A percentile compares a stretch with the other conserved stretches of the same genome.
phyloP scores from a whole-genome alignment of 2,113 vertebrate species.

The Paracyprichromis sp. region DNA sequence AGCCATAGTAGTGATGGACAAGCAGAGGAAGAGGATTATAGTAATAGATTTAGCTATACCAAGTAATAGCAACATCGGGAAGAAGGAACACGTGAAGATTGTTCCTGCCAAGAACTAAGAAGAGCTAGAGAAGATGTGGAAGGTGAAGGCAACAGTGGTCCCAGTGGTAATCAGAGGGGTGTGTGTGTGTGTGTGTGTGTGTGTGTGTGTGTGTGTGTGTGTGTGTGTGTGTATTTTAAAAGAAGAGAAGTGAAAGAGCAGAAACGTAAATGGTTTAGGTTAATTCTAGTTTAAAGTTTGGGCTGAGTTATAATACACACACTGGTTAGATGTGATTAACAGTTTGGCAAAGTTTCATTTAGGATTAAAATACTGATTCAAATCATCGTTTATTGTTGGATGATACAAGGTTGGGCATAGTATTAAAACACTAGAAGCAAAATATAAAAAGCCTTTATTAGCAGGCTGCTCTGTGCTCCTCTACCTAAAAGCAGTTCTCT shows the following conservation, averaged over 20 bases:
- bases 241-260: background rate
- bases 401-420: background rate
- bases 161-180: background rate
- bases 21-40: background rate
- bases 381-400: background rate
- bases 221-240: fast-evolving
- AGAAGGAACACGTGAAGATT: background rate
- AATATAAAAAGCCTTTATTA: background rate
- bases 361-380: background rate
- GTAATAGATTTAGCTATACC: background rate
- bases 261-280: background rate
- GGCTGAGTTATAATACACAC: background rate
- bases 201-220: background rate
- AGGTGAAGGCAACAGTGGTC: background rate
- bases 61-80: background rate
- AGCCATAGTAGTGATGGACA: background rate
- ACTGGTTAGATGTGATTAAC: background rate
- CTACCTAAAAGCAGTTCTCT: background rate
- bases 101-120: background rate
- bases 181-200: too few species aligned
- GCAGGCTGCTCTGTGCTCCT: background rate
- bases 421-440: background rate
- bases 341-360: background rate
- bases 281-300: background rate
- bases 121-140: background rate